A percentile compares a stretch with the other conserved stretches of the same genome.
Evolutionary conservation across 2,113 vertebrate genomes (phyloP).

Genomic region (Daphoenositta chrysoptera): DNA sequence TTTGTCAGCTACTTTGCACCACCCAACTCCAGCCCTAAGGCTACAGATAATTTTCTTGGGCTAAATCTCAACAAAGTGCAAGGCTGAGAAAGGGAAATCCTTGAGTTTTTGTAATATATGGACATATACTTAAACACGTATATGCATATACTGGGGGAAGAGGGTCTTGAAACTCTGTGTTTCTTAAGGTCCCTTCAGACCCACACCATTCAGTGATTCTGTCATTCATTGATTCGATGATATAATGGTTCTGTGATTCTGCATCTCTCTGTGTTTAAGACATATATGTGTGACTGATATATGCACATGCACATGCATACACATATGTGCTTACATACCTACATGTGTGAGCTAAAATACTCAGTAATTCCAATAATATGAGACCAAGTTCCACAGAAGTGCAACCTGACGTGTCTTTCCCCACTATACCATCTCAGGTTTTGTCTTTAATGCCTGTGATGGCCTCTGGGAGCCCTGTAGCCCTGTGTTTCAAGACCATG

Average conservation of each 20-base stretch:
- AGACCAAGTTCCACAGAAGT: not conserved
- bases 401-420: not conserved
- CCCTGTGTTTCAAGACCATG: not conserved
- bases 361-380: not conserved
- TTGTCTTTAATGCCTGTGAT: not conserved
- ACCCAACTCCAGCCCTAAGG: not conserved
- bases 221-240: not conserved
- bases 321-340: not conserved
- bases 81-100: not conserved
- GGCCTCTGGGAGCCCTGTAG: not conserved
- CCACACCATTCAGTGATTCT: not conserved
- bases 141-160: no score
- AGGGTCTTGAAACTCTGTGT: not conserved
- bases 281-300: not conserved
- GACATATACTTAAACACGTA: not conserved
- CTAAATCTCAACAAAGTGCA: not conserved
- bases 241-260: not conserved
- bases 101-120: not conserved
- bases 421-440: not conserved
- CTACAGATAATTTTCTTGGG: not conserved
- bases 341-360: not conserved
- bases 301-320: not conserved
- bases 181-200: not conserved
- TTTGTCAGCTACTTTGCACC: not conserved
- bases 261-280: not conserved